Evolutionary conservation across 2,888 invertebrate species (phyloP), one percentile per base, ranked within the genome.

Genomic region (Tiphia femorata): DNA sequence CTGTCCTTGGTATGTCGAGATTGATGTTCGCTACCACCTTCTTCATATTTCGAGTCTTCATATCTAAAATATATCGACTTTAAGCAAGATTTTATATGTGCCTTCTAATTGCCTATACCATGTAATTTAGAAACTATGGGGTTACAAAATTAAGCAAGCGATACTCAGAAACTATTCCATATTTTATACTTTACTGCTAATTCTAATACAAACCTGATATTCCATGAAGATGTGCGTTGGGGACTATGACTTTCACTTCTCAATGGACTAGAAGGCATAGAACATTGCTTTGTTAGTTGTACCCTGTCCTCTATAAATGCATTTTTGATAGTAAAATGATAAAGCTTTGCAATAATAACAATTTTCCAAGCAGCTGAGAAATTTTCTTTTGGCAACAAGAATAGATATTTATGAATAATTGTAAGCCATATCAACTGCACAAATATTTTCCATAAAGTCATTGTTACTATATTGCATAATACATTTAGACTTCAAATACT

Each of bases 151-250:
- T 8, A 25, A n/a, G 6, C 25, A 8, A 25, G 6, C 25, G 25
- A 25, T 6, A 25, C 25, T 25, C 8, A 5, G 6, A 5, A 8
- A 5, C 25, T 8, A 25, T 25, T 25, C n/a, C 25, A 35, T 35
- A 35, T 35, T 14, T n/a, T 3, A 37, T 37, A 37, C 19, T 37
- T 7, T 17, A 19, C 38, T 33, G 10, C n/a, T n/a, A n/a, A n/a
- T n/a, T n/a, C n/a, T n/a, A 7, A 19, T 27, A 59, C 59, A 33
- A 60, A 68, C 67, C 62, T 69, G 41, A 40, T 47, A 27, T 33
- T 37, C 21, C 25, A 46, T 12, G 55, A 56, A 2, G 49, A 38
- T 4, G 20, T 35, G 17, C 19, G 33, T 44, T 12, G 48, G 5
- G 60, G 44, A 50, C 52, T 57, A 16, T 27, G 41, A 48, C 35